Evolutionary conservation across 2,113 vertebrate species (phyloP), one percentile per base, ranked within the genome.

Genomic region (Corythoichthys intestinalis): DNA sequence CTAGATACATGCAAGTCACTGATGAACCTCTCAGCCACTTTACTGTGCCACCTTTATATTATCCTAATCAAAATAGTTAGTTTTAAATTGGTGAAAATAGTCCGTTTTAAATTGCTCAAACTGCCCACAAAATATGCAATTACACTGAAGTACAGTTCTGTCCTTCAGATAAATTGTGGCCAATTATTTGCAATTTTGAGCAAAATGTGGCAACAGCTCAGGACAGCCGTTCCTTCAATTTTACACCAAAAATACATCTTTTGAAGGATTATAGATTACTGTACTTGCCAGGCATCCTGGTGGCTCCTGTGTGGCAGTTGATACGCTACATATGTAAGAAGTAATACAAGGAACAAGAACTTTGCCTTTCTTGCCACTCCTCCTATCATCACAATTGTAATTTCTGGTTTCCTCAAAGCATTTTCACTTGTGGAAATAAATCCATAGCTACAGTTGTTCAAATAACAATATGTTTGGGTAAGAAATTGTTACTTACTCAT

Each of bases 281-380:
- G 2, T n/a, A 70, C 91, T 88, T 76, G 90, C 91, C 85, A 60
- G 44, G 52, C 88, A 90, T 90, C 9, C 56, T 82, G 71, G 4
- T 58, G 66, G 72, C 52, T 61, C 70, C 64, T 75, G 2, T 28
- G 35, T 2, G 0, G 38, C 35, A 62, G 17, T 41, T 49, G 5
- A 12, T 11, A 34, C n/a, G 20, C 61, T 15, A 0, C 28, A 59
- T 66, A 2, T 74, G 66, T 78, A 49, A 72, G 66, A 50, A 1
- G 7, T 4, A 71, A 5, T 41, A 66, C 10, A 6, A 20, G 17
- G 38, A 74, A 67, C 67, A 47, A 46, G 35, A 56, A 4, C 35
- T 58, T 0, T n/a, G 9, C 50, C n/a, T 64, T 14, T 65, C 38
- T 76, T 37, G 37, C 41, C 57, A 54, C 76, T 2, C 84, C 83